phyloP scores from a whole-genome alignment of 2,888 invertebrate genomes.

The Perizoma affinitatum region DNA sequence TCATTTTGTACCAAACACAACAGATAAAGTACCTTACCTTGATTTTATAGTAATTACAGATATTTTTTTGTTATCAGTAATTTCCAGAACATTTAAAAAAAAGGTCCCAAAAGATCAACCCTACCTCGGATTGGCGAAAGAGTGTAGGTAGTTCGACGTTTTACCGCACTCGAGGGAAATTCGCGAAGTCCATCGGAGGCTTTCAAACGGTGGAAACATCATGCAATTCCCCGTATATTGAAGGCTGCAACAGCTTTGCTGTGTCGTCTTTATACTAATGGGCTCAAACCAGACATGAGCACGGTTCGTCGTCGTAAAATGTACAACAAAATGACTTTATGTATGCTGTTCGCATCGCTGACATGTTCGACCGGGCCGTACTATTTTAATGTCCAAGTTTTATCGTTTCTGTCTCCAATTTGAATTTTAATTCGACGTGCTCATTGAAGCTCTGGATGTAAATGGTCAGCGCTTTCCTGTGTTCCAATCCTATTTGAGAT shows the following conservation, averaged over 20 bases:
- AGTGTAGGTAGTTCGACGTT: conserved; percentile 57
- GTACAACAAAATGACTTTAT: conserved; percentile 64
- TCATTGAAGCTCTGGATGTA: conserved; percentile 51
- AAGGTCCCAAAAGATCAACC: conserved; percentile 56
- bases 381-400: conserved; percentile 63
- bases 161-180: conserved; percentile 79
- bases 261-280: conserved; percentile 32
- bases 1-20: too few species aligned
- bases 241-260: conserved; percentile 45
- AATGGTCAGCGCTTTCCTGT: conserved; percentile 43
- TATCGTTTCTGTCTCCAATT: conserved; percentile 62
- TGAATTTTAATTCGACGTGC: conserved; percentile 68
- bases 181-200: conserved; percentile 67
- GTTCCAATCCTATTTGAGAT: conserved; percentile 36
- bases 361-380: conserved; percentile 55
- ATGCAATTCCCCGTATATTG: conserved; percentile 60
- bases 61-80: too few species aligned
- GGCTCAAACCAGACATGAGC: conserved; percentile 36
- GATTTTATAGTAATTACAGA: too few species aligned
- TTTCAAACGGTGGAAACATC: conserved; percentile 57
- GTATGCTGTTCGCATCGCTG: conserved; percentile 49
- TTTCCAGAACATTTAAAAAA: too few species aligned
- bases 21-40: too few species aligned
- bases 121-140: conserved; percentile 60
- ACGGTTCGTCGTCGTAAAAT: conserved; percentile 64